A percentile compares a stretch with the other conserved stretches of the same genome.
These are phyloP conservation scores for Heliconius ethilla DNA, from an alignment of 2,888 invertebrate genomes.

Conservation along the genomic window DNA sequence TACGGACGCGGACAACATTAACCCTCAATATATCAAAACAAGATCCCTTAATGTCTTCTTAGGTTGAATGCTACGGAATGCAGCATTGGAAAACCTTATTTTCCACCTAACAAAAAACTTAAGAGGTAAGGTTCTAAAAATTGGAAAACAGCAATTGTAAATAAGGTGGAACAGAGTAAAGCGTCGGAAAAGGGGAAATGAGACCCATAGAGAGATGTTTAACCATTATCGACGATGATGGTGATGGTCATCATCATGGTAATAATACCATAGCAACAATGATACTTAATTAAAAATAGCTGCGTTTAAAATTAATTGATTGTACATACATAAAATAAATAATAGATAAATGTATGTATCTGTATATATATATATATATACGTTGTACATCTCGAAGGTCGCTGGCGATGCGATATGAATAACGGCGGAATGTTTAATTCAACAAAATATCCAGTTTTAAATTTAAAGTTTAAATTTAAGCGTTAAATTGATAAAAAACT, in stretches of 20 bases:
- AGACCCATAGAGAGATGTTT: not conserved
- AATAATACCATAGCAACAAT: not conserved
- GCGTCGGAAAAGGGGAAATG: not conserved
- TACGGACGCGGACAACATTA: no score
- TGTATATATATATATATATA: not conserved
- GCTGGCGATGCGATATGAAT: not conserved
- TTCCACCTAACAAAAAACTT: no score
- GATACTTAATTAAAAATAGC: not conserved
- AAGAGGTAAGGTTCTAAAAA: no score
- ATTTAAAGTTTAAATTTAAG: not conserved
- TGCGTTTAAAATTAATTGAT: not conserved
- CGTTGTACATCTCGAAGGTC: not conserved
- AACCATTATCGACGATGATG: not conserved
- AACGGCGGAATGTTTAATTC: slow-evolving; percentile 10
- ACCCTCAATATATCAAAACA: no score
- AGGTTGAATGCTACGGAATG: not conserved
- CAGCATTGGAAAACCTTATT: not conserved
- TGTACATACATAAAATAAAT: not conserved
- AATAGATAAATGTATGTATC: not conserved
- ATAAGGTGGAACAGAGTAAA: not conserved
- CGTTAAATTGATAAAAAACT: slow-evolving; percentile 4
- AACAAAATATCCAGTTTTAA: not conserved
- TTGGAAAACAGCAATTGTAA: not conserved
- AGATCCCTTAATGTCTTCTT: no score
- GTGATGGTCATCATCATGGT: not conserved